These are phyloP conservation scores for Solea solea DNA, from an alignment of 2,113 vertebrate species.

Conservation along the genomic window DNA sequence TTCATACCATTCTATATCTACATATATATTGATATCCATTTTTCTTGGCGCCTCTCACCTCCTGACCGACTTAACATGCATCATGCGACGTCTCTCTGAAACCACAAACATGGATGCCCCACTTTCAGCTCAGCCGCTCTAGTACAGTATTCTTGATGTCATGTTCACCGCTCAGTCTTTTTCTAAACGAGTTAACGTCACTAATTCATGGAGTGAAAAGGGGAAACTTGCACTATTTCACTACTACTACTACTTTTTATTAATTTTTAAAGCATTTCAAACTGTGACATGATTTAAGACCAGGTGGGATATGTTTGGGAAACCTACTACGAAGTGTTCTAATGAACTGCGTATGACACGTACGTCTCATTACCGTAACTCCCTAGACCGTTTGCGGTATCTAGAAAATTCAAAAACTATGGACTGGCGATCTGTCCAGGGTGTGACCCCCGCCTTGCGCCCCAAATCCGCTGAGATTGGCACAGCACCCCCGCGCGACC, in stretches of 20 bases:
- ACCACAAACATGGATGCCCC: slow-evolving; percentile 23
- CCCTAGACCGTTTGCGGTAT: too few species aligned
- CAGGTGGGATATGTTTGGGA: slow-evolving; percentile 10
- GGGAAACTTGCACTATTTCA: neutral
- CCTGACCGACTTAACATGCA: neutral
- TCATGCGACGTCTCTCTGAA: slow-evolving; percentile 18
- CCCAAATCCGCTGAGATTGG: too few species aligned
- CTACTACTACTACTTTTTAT: neutral
- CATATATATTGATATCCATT: too few species aligned
- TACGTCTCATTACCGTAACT: too few species aligned
- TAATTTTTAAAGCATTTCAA: slow-evolving; percentile 9
- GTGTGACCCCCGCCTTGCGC: too few species aligned
- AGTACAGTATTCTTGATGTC: neutral
- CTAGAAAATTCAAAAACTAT: too few species aligned
- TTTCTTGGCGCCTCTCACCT: neutral
- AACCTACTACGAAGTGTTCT: neutral
- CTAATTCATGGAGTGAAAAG: neutral
- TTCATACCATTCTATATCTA: neutral
- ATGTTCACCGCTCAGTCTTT: too few species aligned
- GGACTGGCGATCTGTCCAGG: too few species aligned
- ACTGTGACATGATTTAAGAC: slow-evolving; percentile 2
- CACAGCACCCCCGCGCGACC: too few species aligned
- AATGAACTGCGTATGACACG: too few species aligned
- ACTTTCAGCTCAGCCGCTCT: slow-evolving; percentile 26
- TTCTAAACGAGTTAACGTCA: slow-evolving; percentile 1